Evolutionary conservation across 2,888 invertebrate genomes (phyloP).

Genomic region (Xylota sylvarum): DNA sequence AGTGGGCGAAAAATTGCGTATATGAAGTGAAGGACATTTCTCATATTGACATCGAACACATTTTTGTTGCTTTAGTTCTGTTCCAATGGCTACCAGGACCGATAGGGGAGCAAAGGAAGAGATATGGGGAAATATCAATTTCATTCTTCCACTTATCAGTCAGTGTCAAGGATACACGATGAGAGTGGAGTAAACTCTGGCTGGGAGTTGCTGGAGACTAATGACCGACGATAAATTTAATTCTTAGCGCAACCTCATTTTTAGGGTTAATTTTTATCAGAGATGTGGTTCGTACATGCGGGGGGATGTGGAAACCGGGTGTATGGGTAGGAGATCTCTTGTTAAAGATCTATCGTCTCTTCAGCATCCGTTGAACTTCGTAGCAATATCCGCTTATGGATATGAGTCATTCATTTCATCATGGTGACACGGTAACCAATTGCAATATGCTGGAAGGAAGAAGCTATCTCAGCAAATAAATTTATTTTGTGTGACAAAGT

Average conservation of each 20-base stretch:
- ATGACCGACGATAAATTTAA: slow-evolving; percentile 59
- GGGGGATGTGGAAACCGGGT: neutral
- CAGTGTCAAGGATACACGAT: slow-evolving; percentile 63
- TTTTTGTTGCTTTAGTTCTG: slow-evolving; percentile 42
- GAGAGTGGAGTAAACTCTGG: neutral
- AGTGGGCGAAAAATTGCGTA: slow-evolving; percentile 67
- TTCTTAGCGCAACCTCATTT: slow-evolving; percentile 35
- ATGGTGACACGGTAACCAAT: no score
- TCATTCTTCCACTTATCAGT: slow-evolving; percentile 74
- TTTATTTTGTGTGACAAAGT: no score
- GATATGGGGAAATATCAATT: slow-evolving; percentile 76
- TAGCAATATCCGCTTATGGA: neutral
- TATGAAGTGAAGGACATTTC: slow-evolving; percentile 67
- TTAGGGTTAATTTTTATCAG: slow-evolving; percentile 46
- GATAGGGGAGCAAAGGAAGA: slow-evolving; percentile 33
- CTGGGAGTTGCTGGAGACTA: slow-evolving; percentile 48
- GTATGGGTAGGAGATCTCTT: neutral
- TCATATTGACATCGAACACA: slow-evolving; percentile 74
- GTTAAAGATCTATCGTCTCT: neutral
- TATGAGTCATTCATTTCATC: neutral
- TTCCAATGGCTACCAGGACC: slow-evolving; percentile 7
- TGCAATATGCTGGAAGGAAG: no score
- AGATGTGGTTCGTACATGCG: slow-evolving; percentile 14
- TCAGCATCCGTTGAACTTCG: neutral
- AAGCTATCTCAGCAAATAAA: no score